Evolutionary conservation across 1,140 invertebrate species (phyloP), one percentile per base, ranked within the genome.

Genomic region (Callitettix versicolor): DNA sequence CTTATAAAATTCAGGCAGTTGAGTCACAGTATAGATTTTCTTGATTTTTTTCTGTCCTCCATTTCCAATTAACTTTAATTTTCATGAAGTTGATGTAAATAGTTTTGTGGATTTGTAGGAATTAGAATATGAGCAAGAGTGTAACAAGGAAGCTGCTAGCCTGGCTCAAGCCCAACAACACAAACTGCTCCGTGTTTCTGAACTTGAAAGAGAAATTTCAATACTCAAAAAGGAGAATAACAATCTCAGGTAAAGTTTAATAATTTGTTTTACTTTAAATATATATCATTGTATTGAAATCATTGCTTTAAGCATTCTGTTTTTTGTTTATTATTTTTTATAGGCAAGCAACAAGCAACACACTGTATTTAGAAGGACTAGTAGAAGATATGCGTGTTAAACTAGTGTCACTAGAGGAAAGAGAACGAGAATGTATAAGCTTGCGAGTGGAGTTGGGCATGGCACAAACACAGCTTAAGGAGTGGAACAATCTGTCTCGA

Each of bases 191-290:
- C 33, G 46, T 21, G 50, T 57, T 30, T 49, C 57, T 46, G 58
- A 62, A 38, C 40, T 63, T 18, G 62, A 63, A 34, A 53, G 48
- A 44, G 58, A 63, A 42, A 17, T 62, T 2, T 22, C 55, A n/a
- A 18, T 15, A 3, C 49, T 60, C 5, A 49, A 52, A 33, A 41
- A 57, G 15, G 57, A 61, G 44, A 63, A 63, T 42, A 50, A 42
- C 6, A 58, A 58, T 36, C 33, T 61, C 5, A 61, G 55, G 62
- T 63, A 46, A 44, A 17, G 18, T 4, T 4, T 30, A 30, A 5
- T 41, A 15, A 15, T 41, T 41, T 15, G 40, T 4, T 14, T 3
- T 41, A 4, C 40, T 18, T n/a, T 3, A 41, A 41, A 41, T 15
- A 15, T 3, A 4, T 41, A 15, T 4, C 9, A 30, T 30, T 4